A percentile compares a stretch with the other conserved stretches of the same genome.
These are phyloP conservation scores for Cheilosia soror DNA, from an alignment of 2,888 invertebrate species.

Conservation along the genomic window DNA sequence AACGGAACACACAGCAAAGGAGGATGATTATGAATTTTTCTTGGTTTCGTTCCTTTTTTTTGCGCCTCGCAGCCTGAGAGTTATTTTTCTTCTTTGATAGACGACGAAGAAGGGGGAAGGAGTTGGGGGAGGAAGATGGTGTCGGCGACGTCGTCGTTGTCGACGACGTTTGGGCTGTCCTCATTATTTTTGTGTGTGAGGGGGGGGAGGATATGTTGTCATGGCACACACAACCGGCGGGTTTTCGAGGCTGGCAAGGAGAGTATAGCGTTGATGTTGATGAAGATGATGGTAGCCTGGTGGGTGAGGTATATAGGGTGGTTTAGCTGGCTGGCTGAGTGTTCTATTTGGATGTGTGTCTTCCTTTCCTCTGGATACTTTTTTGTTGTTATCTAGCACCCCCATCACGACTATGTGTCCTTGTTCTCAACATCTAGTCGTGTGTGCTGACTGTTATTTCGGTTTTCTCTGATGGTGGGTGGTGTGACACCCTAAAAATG, in stretches of 20 bases:
- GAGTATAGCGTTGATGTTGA: constrained; percentile 69
- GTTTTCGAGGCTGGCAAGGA: constrained; percentile 46
- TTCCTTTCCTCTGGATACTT: constrained; percentile 47
- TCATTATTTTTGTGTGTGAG: constrained; percentile 52
- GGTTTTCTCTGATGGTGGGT: constrained; percentile 26
- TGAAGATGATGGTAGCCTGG: constrained; percentile 62
- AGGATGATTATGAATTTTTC: constrained; percentile 75
- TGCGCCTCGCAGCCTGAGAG: constrained; percentile 52
- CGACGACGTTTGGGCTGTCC: constrained; percentile 75
- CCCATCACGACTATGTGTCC: constrained; percentile 68
- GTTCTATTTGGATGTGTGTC: constrained; percentile 60
- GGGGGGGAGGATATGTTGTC: constrained; percentile 52
- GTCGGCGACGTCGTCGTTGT: constrained; percentile 59
- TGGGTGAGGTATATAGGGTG: not conserved
- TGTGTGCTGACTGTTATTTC: constrained; percentile 65
- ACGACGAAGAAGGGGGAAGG: constrained; percentile 7
- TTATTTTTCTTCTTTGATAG: constrained; percentile 62
- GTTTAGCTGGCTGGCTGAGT: constrained; percentile 8
- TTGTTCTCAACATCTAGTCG: constrained; percentile 73
- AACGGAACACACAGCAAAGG: constrained; percentile 63
- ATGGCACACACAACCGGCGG: constrained; percentile 62
- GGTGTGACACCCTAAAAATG: constrained; percentile 59
- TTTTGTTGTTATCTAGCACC: constrained; percentile 44
- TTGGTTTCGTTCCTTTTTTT: constrained; percentile 64
- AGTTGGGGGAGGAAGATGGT: constrained; percentile 35